These are phyloP conservation scores for Pseudopipra pipra DNA, from an alignment of 2,113 vertebrate species.

Conservation along the genomic window DNA sequence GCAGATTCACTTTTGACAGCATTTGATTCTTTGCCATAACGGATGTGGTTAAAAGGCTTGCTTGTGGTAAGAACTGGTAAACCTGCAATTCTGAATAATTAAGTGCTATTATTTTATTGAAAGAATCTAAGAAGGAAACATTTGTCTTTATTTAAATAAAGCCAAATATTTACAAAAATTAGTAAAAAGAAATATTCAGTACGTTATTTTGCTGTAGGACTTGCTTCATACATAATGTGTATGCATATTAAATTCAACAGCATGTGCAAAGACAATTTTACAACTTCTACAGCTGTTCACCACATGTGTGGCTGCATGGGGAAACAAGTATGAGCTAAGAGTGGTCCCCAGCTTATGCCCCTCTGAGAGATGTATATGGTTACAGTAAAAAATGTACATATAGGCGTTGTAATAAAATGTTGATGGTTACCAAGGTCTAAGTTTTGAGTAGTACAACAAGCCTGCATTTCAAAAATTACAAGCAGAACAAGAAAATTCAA, in stretches of 20 bases:
- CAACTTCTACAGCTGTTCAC: constrained; percentile 67
- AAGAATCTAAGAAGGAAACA: background rate
- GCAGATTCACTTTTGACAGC: constrained; percentile 10
- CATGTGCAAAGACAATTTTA: constrained; percentile 41
- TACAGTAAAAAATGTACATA: constrained; percentile 32
- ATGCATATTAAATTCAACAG: background rate
- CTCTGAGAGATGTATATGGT: constrained; percentile 42
- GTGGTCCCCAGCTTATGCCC: constrained; percentile 7
- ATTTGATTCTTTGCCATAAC: background rate
- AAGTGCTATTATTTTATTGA: background rate
- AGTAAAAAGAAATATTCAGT: background rate
- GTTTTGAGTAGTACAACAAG: constrained; percentile 10
- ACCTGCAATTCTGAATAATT: background rate
- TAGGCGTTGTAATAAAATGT: background rate
- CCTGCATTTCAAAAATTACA: background rate
- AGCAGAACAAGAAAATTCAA: background rate
- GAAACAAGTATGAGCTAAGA: constrained; percentile 60
- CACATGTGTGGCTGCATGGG: constrained; percentile 63
- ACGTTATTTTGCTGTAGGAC: background rate
- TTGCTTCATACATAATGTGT: background rate
- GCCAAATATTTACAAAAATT: background rate
- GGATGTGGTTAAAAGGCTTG: background rate
- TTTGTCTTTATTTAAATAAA: background rate
- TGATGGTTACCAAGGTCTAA: background rate
- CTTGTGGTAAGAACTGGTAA: background rate